These are phyloP conservation scores for Pterophyllum scalare DNA, from an alignment of 2,113 vertebrate genomes.

Conservation along the genomic window DNA sequence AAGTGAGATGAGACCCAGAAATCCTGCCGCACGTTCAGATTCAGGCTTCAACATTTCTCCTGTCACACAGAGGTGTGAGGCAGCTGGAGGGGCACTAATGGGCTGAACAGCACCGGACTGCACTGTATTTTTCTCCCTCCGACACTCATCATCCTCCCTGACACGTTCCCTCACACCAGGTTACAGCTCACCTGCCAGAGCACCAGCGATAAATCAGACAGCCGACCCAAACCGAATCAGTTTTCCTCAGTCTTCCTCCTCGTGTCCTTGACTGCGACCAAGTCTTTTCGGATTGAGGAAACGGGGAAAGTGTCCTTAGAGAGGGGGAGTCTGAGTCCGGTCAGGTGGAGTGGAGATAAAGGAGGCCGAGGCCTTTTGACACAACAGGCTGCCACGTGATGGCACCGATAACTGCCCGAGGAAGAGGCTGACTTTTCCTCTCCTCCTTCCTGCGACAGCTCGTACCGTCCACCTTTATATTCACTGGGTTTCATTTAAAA, in stretches of 20 bases:
- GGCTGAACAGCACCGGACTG: conserved; percentile 25
- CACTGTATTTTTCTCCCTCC: conserved; percentile 23
- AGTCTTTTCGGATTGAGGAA: not conserved
- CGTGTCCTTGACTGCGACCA: conserved; percentile 47
- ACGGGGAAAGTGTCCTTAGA: not conserved
- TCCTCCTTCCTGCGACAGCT: conserved; percentile 4
- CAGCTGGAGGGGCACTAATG: conserved; percentile 38
- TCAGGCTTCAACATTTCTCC: not conserved
- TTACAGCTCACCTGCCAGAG: conserved; percentile 33
- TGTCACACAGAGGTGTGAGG: not conserved
- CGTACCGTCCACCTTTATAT: not conserved
- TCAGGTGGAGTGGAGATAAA: conserved; percentile 18
- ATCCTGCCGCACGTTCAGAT: not conserved
- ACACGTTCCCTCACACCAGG: conserved; percentile 18
- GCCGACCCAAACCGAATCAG: not conserved
- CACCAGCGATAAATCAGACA: conserved; percentile 19
- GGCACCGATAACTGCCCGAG: conserved; percentile 22
- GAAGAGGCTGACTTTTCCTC: conserved; percentile 47
- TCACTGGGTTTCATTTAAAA: conserved; percentile 11
- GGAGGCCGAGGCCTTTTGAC: not conserved
- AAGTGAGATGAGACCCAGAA: conserved; percentile 21
- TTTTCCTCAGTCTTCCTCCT: conserved; percentile 34
- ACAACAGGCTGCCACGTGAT: not conserved
- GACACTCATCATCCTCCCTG: conserved; percentile 34
- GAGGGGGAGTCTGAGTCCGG: conserved; percentile 13